Evolutionary conservation across 1,140 invertebrate species (phyloP).

Genomic region (Eciton burchellii): DNA sequence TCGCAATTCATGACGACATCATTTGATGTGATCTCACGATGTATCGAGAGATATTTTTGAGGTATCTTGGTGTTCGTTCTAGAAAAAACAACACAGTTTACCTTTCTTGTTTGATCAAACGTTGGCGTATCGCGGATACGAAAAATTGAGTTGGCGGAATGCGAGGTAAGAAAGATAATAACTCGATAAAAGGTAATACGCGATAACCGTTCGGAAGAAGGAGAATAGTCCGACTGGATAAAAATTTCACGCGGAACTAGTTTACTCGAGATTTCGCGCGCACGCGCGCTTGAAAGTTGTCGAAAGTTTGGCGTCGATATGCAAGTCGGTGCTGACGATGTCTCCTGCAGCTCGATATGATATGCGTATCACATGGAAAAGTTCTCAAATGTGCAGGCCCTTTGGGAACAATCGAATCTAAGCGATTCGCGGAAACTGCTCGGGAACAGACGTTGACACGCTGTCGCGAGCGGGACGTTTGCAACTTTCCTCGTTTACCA

Average conservation of each 20-base stretch:
- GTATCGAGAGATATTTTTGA: too few relatives aligned
- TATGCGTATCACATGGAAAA: constrained; percentile 52
- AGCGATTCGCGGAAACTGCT: constrained; percentile 52
- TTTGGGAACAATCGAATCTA: constrained; percentile 60
- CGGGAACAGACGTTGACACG: constrained; percentile 34
- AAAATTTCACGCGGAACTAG: constrained; percentile 42
- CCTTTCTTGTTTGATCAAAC: too few relatives aligned
- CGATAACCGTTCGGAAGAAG: constrained; percentile 20
- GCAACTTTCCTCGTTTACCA: constrained; percentile 43
- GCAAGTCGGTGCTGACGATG: constrained; percentile 38
- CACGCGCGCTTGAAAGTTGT: constrained; percentile 9
- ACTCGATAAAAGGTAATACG: constrained; percentile 2
- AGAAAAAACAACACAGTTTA: too few relatives aligned
- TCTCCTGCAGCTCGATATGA: constrained; percentile 17
- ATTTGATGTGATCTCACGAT: too few relatives aligned
- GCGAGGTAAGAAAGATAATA: too few relatives aligned
- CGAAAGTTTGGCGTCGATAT: constrained; percentile 33
- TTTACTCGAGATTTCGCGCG: constrained; percentile 13
- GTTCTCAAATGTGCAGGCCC: constrained; percentile 42
- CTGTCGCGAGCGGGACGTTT: background rate
- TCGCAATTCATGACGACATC: too few relatives aligned
- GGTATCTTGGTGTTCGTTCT: too few relatives aligned
- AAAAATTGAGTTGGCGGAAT: too few relatives aligned
- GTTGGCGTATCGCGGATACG: too few relatives aligned
- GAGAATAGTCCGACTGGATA: constrained; percentile 10